These are phyloP conservation scores for Thaumetopoea pityocampa DNA, from an alignment of 1,140 invertebrate species.

Conservation along the genomic window DNA sequence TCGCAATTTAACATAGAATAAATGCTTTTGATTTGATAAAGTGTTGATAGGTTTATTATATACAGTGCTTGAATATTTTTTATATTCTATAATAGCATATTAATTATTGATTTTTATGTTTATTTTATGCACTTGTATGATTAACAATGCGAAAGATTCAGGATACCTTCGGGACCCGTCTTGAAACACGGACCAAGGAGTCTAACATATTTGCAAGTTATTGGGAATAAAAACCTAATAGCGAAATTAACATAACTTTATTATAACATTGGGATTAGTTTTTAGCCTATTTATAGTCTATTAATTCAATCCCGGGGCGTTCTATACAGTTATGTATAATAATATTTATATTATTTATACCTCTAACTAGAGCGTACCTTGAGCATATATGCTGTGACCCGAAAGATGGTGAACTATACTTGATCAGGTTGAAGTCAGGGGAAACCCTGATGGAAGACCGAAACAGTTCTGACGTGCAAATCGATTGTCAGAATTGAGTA, in stretches of 20 bases:
- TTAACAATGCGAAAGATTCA: constrained; percentile 75
- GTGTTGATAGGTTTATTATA: too few species aligned
- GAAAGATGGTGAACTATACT: constrained; percentile 95
- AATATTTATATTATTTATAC: too few species aligned
- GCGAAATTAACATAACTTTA: constrained; percentile 81
- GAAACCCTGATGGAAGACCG: constrained; percentile 92
- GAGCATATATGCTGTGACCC: constrained; percentile 87
- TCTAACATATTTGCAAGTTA: constrained; percentile 90
- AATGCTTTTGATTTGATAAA: too few species aligned
- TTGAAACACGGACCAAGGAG: constrained; percentile 97
- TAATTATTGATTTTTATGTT: too few species aligned
- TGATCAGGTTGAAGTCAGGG: constrained; percentile 89
- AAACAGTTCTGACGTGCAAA: constrained; percentile 94
- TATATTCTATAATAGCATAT: too few species aligned
- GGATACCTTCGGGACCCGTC: constrained; percentile 87
- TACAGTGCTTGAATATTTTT: too few species aligned
- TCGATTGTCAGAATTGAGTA: constrained; percentile 93
- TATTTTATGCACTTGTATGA: too few species aligned
- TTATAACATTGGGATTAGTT: constrained; percentile 66
- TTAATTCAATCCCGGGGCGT: constrained; percentile 74
- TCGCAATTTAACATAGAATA: too few species aligned
- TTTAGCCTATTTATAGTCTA: constrained; percentile 49
- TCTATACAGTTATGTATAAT: too few species aligned
- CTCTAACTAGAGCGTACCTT: constrained; percentile 76
- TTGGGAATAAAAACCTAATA: constrained; percentile 79